Evolutionary conservation across 2,113 vertebrate genomes (phyloP).

Genomic region (Odocoileus virginianus): DNA sequence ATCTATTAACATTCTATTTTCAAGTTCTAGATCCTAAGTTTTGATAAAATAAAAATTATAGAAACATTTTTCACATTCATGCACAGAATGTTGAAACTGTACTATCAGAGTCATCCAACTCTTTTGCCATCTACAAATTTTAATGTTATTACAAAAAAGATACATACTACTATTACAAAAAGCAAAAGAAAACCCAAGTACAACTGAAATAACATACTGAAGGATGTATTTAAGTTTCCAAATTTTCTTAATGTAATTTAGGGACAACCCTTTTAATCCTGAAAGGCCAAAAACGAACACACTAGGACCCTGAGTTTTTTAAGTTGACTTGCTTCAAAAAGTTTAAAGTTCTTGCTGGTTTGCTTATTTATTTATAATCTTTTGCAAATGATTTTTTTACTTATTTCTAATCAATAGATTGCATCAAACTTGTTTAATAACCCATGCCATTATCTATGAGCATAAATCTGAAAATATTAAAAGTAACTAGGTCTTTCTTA

Average conservation of each 20-base stretch:
- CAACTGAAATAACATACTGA: background rate
- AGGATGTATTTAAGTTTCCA: background rate
- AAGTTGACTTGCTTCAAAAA: background rate
- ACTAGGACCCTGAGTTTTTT: background rate
- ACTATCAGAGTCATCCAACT: background rate
- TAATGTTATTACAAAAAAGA: background rate
- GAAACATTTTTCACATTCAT: background rate
- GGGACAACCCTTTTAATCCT: background rate
- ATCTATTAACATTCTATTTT: background rate
- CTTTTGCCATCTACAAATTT: background rate
- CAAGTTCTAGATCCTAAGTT: background rate
- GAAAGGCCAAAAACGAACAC: background rate
- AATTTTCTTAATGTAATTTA: background rate
- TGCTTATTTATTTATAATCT: background rate
- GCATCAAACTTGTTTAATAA: background rate
- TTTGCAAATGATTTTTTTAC: background rate
- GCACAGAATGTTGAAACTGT: background rate
- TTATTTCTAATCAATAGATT: background rate
- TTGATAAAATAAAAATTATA: background rate
- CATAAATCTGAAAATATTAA: constrained; percentile 18
- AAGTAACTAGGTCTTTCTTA: background rate
- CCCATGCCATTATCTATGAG: background rate
- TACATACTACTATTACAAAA: background rate
- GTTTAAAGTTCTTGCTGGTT: background rate
- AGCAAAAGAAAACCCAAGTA: background rate